A percentile compares a stretch with the other conserved stretches of the same genome.
These are phyloP conservation scores for Cynoglossus semilaevis DNA, from an alignment of 2,113 vertebrate genomes.

Conservation along the genomic window DNA sequence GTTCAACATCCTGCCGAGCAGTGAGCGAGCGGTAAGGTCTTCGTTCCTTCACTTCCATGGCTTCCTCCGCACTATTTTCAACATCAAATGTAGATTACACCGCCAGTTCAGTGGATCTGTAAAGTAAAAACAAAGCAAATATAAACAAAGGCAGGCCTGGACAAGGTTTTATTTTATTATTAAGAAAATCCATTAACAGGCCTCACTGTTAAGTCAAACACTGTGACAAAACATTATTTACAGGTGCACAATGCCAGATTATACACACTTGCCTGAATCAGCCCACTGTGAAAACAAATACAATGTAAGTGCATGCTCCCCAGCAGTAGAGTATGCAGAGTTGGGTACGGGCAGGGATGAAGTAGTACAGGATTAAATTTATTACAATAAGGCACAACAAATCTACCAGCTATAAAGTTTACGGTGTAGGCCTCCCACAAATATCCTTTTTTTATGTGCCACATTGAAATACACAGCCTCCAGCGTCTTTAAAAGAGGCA, in stretches of 20 bases:
- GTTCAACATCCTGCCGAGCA: constrained; percentile 87
- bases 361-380: constrained; percentile 62
- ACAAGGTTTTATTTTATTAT: too few species aligned
- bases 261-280: constrained; percentile 1
- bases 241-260: background rate
- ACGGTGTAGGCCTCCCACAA: constrained; percentile 62
- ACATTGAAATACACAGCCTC: constrained; percentile 52
- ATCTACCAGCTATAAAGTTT: constrained; percentile 72
- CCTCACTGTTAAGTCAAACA: too few species aligned
- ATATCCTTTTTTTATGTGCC: constrained; percentile 67
- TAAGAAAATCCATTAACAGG: too few species aligned
- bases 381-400: constrained; percentile 71
- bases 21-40: constrained; percentile 96
- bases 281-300: constrained; percentile 27
- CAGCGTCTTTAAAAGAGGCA: constrained; percentile 62
- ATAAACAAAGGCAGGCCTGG: background rate
- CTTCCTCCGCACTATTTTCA: constrained; percentile 75
- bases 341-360: constrained; percentile 29
- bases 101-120: constrained; percentile 74
- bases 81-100: constrained; percentile 76
- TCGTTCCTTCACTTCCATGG: constrained; percentile 97
- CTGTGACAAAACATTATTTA: background rate
- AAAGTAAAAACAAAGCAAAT: background rate
- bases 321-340: constrained; percentile 31
- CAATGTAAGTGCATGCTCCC: constrained; percentile 41